phyloP scores from a whole-genome alignment of 2,113 vertebrate genomes.

The Ctenomys sociabilis region DNA sequence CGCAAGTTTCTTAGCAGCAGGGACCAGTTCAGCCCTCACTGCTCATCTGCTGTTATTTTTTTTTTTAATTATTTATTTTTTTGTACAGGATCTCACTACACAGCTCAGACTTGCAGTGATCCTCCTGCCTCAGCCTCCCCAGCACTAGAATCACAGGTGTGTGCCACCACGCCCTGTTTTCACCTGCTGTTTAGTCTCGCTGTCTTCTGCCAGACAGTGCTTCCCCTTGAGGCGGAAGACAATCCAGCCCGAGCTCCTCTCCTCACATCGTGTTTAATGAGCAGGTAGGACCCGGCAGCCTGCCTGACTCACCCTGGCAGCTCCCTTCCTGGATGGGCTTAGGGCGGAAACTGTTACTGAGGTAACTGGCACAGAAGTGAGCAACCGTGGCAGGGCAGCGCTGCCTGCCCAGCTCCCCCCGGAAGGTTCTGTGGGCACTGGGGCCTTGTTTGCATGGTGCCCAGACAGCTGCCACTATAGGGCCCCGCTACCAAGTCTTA shows the following conservation, averaged over 20 bases:
- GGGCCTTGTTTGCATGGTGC: neutral
- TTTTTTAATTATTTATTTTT: no score
- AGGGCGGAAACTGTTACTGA: neutral
- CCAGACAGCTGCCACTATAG: rapidly evolving
- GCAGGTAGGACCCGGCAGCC: rapidly evolving
- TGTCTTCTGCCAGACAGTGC: no score
- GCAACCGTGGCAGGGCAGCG: rapidly evolving
- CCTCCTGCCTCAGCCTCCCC: no score
- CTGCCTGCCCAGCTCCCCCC: rapidly evolving
- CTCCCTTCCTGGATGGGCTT: no score
- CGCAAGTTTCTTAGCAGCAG: rapidly evolving
- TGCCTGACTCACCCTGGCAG: rapidly evolving
- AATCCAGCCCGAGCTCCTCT: neutral
- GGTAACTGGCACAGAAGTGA: no score
- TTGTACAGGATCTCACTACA: no score
- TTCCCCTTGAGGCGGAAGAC: neutral
- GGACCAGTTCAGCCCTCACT: rapidly evolving
- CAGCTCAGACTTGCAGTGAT: no score
- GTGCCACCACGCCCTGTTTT: no score
- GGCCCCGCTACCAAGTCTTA: rapidly evolving
- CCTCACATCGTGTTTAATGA: rapidly evolving
- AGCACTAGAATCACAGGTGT: no score
- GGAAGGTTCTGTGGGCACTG: neutral
- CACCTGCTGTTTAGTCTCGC: neutral
- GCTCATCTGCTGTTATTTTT: neutral